phyloP scores from a whole-genome alignment of 2,113 vertebrate species.

The Orthonyx spaldingii region DNA sequence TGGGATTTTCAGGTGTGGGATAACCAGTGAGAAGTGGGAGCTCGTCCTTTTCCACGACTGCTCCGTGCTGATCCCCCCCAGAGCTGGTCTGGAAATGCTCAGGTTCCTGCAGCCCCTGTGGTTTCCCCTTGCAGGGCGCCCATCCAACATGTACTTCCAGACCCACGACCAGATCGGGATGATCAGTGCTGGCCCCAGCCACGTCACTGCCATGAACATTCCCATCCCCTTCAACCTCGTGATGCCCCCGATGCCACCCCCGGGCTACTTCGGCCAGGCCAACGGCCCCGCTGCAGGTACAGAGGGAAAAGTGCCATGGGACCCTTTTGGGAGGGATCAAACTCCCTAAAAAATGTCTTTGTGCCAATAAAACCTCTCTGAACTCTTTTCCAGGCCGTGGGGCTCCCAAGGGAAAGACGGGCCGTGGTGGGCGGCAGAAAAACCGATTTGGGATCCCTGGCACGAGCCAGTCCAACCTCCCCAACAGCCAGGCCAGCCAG shows the following conservation, averaged over 20 bases:
- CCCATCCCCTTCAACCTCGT: slow-evolving; percentile 97
- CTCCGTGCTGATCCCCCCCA: fast-evolving
- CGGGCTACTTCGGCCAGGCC: slow-evolving; percentile 89
- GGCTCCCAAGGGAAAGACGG: slow-evolving; percentile 84
- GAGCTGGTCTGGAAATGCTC: no score
- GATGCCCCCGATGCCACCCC: slow-evolving; percentile 95
- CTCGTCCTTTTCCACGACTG: not conserved
- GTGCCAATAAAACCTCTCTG: fast-evolving
- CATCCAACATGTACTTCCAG: slow-evolving; percentile 98
- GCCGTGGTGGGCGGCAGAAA: slow-evolving; percentile 89
- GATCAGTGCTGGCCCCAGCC: slow-evolving; percentile 91
- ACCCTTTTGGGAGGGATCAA: fast-evolving
- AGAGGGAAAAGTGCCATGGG: fast-evolving
- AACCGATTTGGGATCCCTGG: slow-evolving; percentile 85
- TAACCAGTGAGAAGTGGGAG: not conserved
- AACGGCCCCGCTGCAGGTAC: slow-evolving; percentile 90
- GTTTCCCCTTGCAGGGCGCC: slow-evolving; percentile 72
- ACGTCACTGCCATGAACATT: slow-evolving; percentile 92
- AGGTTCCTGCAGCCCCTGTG: not conserved
- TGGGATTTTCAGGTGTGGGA: not conserved
- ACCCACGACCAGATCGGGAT: slow-evolving; percentile 98
- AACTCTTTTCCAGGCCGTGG: slow-evolving; percentile 80
- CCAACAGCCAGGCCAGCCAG: slow-evolving; percentile 91
- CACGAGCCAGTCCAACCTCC: slow-evolving; percentile 80
- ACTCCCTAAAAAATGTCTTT: fast-evolving